Evolutionary conservation across 2,888 invertebrate species (phyloP), one percentile per base, ranked within the genome.

Genomic region (Calameuta idolon): DNA sequence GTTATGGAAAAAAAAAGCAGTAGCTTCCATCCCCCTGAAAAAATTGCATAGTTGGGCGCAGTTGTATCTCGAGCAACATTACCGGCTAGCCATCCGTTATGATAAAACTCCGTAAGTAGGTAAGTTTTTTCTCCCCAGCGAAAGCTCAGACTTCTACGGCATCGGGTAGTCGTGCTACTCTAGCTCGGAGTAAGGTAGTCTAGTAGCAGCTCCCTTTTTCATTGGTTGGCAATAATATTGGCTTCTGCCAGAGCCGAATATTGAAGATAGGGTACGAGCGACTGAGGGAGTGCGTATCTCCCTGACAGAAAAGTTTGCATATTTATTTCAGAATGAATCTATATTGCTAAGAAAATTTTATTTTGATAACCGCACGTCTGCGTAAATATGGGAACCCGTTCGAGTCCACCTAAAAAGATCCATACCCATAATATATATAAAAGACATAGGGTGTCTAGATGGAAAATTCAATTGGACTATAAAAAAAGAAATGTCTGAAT

Each of bases 31-130:
- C 55, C 11, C 30, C 15, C 11, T 71, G 71, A 30, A 34, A 71
- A 71, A 71, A 71, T 71, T 71, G 71, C 71, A 71, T 71, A 71
- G 71, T 71, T 71, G 30, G 30, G 12, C 30, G 30, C 23, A 31
- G 30, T 71, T 71, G 71, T 34, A 71, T 34, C 30, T 71, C 23
- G 34, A 15, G 71, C 12, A n/a, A 71, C 71, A 23, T 34, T 71
- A 71, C 71, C 23, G 12, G 34, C 71, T 34, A 71, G 71, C 71
- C 71, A 71, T 71, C 71, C 71, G 71, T 71, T 71, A 71, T 71
- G 71, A 71, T 71, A 71, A 71, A 71, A 71, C 71, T 71, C 31
- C 30, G 71, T 31, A 71, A 71, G 71, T 34, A 71, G 31, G 71
- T 71, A 71, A 71, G 71, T 71, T 71, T 34, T 71, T 34, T 31